These are phyloP conservation scores for Lamellibrachia luymesi DNA, from an alignment of 1,140 invertebrate species.

Conservation along the genomic window DNA sequence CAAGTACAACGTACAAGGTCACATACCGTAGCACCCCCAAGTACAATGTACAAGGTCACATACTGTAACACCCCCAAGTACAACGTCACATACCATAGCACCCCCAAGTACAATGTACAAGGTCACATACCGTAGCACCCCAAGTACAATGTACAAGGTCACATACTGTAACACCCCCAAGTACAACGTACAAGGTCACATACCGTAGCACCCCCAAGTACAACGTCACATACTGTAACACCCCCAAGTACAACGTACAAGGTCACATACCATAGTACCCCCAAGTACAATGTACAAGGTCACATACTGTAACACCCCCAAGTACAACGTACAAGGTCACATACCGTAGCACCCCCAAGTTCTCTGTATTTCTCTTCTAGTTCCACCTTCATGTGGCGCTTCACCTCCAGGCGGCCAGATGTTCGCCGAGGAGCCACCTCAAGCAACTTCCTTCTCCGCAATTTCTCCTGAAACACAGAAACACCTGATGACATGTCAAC, in stretches of 20 bases:
- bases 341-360: neutral
- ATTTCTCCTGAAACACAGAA: neutral
- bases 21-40: no score
- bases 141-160: neutral
- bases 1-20: no score
- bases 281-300: neutral
- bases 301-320: neutral
- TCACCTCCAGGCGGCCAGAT: neutral
- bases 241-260: neutral
- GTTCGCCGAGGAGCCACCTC: neutral
- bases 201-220: neutral
- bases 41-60: no score
- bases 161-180: neutral
- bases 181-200: neutral
- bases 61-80: neutral
- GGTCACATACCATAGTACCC: neutral
- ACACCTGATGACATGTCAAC: neutral
- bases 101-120: neutral
- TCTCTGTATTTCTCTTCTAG: neutral
- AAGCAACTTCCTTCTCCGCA: neutral
- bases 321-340: neutral
- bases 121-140: neutral
- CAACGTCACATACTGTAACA: neutral
- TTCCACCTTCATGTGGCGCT: neutral
- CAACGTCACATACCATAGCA: neutral